A percentile compares a stretch with the other conserved stretches of the same genome.
phyloP scores from a whole-genome alignment of 2,113 vertebrate species.

The Albula glossodonta region DNA sequence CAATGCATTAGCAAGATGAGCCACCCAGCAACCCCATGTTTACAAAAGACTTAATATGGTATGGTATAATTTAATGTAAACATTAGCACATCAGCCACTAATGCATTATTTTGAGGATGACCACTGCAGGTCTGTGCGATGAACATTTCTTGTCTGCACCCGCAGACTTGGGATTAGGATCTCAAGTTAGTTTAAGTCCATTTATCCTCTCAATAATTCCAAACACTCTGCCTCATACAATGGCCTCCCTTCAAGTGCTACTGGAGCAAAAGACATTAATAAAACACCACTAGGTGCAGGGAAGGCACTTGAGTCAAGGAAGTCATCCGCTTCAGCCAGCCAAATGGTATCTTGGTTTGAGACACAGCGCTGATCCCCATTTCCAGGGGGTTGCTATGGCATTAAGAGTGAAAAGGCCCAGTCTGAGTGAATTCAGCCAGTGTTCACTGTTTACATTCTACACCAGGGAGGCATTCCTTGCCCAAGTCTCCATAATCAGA shows the following conservation, averaged over 20 bases:
- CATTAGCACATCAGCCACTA: not conserved
- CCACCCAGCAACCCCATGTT: too few species aligned
- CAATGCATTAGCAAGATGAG: too few species aligned
- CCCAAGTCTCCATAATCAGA: not conserved
- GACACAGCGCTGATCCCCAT: not conserved
- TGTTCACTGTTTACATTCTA: slow-evolving; percentile 27
- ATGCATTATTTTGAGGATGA: not conserved
- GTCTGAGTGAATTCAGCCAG: slow-evolving; percentile 9
- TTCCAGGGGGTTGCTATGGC: slow-evolving; percentile 30
- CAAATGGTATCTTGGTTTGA: slow-evolving; percentile 6
- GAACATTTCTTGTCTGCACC: not conserved
- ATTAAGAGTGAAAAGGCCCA: not conserved
- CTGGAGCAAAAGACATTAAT: slow-evolving; percentile 10
- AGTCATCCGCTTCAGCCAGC: not conserved
- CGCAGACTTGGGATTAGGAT: slow-evolving; percentile 2
- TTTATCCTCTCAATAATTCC: slow-evolving; percentile 26
- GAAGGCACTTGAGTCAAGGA: slow-evolving; percentile 23
- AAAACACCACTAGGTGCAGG: slow-evolving; percentile 18
- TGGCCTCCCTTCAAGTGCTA: slow-evolving; percentile 12
- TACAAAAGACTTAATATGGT: too few species aligned
- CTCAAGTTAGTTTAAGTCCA: slow-evolving; percentile 26
- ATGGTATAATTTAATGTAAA: not conserved
- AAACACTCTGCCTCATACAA: slow-evolving; percentile 16
- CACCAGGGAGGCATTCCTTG: slow-evolving; percentile 4
- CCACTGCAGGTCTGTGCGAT: not conserved